Conservation (phyloP, 2,888 invertebrate species). For the Octonoba sinensis region DNA sequence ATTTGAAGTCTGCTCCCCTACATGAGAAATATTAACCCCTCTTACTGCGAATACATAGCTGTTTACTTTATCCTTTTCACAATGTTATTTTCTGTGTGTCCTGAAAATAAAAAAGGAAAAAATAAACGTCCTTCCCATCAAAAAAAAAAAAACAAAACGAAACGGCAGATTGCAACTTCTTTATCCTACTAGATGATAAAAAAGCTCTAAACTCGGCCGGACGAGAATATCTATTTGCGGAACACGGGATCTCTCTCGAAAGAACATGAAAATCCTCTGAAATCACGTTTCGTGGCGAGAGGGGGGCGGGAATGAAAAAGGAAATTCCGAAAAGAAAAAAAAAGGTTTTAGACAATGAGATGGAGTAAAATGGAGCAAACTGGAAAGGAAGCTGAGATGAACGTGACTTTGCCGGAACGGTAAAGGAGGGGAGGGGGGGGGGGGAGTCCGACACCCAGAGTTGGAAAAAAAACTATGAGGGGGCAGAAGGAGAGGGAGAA, state of each 20-base stretch:
- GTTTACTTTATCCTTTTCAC: too few relatives aligned
- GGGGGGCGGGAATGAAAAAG: neutral
- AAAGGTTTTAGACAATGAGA: neutral
- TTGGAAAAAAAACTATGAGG: neutral
- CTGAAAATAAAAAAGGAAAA: too few relatives aligned
- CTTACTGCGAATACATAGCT: too few relatives aligned
- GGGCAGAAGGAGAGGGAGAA: neutral
- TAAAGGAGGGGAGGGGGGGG: neutral
- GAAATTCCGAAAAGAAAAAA: conserved; percentile 6
- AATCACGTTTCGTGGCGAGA: conserved; percentile 29
- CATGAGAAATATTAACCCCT: too few relatives aligned
- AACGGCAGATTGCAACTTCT: too few relatives aligned
- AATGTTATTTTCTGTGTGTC: too few relatives aligned
- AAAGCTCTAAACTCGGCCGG: too few relatives aligned
- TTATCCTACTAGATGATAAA: too few relatives aligned
- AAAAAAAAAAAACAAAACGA: too few relatives aligned
- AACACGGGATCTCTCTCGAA: neutral
- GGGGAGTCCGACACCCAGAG: neutral
- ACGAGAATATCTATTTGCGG: conserved; percentile 1
- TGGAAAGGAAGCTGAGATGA: conserved; percentile 34
- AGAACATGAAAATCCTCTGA: conserved; percentile 19
- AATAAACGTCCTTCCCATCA: too few relatives aligned
- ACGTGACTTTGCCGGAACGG: conserved; percentile 28
- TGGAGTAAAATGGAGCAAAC: conserved; percentile 5
- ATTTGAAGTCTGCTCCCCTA: too few relatives aligned